Evolutionary conservation across 2,888 invertebrate species (phyloP).

Genomic region (Agonopterix alstromeriana): DNA sequence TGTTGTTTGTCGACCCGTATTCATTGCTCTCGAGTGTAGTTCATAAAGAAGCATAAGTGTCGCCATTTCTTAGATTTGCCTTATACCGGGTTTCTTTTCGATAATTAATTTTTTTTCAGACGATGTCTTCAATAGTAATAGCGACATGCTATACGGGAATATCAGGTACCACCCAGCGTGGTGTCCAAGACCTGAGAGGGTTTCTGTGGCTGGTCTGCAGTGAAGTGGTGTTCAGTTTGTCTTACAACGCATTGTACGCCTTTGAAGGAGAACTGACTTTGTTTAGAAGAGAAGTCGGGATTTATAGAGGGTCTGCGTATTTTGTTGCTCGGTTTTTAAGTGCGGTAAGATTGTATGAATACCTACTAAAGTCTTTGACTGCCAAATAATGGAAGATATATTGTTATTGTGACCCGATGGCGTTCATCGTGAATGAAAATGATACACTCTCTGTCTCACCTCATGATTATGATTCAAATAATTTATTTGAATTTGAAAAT

Average conservation of each 20-base stretch:
- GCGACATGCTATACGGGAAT: constrained; percentile 56
- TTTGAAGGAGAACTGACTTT: constrained; percentile 55
- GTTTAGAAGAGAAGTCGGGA: constrained; percentile 59
- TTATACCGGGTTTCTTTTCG: no score
- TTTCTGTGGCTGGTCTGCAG: constrained; percentile 68
- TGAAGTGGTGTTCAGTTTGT: constrained; percentile 62
- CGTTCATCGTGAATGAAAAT: no score
- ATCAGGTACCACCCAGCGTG: constrained; percentile 58
- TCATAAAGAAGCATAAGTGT: no score
- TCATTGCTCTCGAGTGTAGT: no score
- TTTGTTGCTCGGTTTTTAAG: constrained; percentile 48
- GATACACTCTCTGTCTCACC: no score
- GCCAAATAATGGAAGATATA: neutral
- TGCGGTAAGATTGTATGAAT: constrained; percentile 40
- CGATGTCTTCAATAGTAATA: constrained; percentile 58
- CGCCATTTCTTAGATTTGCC: no score
- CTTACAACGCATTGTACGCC: constrained; percentile 62
- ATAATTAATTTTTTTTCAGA: constrained; percentile 21
- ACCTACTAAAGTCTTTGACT: no score
- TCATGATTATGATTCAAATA: no score
- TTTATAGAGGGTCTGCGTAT: constrained; percentile 63
- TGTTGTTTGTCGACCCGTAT: no score
- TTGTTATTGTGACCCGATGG: no score
- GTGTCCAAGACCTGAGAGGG: constrained; percentile 63
- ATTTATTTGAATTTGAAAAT: no score